Evolutionary conservation across 2,113 vertebrate species (phyloP).

Genomic region (Phaethornis superciliosus): DNA sequence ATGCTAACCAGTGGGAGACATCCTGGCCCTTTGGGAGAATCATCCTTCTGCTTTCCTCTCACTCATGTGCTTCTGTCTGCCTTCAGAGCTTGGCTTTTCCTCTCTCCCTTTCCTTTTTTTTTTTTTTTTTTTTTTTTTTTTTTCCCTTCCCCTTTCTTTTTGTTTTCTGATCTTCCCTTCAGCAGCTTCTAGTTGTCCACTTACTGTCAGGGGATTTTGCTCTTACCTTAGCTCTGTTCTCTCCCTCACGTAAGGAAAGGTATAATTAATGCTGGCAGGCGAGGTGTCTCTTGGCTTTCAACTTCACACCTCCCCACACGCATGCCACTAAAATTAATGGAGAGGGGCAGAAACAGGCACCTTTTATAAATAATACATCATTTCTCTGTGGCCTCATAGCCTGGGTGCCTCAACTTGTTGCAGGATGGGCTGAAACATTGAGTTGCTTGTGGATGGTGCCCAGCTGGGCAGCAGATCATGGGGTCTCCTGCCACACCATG

Average conservation of each 20-base stretch:
- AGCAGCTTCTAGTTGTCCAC: neutral
- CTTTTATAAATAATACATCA: neutral
- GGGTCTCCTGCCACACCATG: neutral
- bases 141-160: too few species aligned
- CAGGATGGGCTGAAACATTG: neutral
- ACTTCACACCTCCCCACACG: rapidly evolving
- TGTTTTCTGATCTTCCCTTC: neutral
- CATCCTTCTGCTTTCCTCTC: neutral
- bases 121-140: neutral
- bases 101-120: neutral
- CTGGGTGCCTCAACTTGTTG: neutral
- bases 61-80: neutral
- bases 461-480: rapidly evolving
- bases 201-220: neutral
- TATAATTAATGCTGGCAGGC: neutral
- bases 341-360: neutral
- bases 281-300: neutral
- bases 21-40: rapidly evolving
- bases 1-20: neutral
- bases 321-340: neutral
- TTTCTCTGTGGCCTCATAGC: rapidly evolving
- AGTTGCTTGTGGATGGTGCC: rapidly evolving
- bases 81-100: neutral
- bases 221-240: neutral
- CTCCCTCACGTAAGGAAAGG: neutral